These are phyloP conservation scores for Scalopus aquaticus DNA, from an alignment of 2,113 vertebrate species.

Conservation along the genomic window DNA sequence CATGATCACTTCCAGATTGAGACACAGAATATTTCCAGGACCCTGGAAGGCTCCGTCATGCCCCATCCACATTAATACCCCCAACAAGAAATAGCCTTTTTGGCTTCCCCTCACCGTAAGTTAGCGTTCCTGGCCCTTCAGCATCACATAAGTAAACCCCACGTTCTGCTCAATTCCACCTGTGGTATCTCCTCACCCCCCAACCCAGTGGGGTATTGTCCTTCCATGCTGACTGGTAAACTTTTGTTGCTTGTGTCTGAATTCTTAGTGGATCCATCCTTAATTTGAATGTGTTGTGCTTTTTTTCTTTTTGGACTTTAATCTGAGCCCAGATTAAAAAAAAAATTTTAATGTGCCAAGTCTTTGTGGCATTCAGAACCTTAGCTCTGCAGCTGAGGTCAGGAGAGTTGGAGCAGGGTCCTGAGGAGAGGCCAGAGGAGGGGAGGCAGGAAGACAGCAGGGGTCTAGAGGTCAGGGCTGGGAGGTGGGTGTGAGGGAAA, in stretches of 20 bases:
- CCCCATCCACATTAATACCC: not conserved
- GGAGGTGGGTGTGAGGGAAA: too few species aligned
- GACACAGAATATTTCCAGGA: not conserved
- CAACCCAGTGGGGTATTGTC: not conserved
- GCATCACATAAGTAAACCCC: not conserved
- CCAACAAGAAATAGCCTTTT: rapidly evolving
- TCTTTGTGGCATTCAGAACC: constrained; percentile 14
- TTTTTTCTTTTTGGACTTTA: not conserved
- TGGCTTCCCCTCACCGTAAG: not conserved
- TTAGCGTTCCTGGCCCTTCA: not conserved
- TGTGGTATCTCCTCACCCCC: not conserved
- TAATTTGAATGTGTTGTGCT: not conserved
- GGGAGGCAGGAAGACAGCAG: not conserved
- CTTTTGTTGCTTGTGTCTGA: not conserved
- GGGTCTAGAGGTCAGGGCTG: not conserved
- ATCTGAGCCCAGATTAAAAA: not conserved
- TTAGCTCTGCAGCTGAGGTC: not conserved
- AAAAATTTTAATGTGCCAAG: not conserved
- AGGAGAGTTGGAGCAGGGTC: not conserved
- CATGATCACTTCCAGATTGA: rapidly evolving
- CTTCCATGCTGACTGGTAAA: not conserved
- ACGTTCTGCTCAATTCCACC: not conserved
- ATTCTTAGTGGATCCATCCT: not conserved
- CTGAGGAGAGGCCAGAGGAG: not conserved
- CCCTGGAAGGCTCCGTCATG: not conserved